phyloP scores from a whole-genome alignment of 2,113 vertebrate species.

The Tetrax tetrax region DNA sequence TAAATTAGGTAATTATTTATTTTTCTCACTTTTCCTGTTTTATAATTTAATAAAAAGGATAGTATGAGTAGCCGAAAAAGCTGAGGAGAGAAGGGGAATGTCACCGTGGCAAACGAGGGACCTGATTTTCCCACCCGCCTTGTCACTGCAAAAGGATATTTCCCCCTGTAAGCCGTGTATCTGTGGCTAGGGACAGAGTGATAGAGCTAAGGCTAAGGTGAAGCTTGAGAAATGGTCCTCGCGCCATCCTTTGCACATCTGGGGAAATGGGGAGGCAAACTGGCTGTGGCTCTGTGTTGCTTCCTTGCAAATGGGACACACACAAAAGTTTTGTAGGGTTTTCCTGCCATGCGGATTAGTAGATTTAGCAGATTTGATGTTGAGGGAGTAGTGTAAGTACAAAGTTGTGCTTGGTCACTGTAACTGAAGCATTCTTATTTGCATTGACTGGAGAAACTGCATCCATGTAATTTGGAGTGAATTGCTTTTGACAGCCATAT shows the following conservation, averaged over 20 bases:
- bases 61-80: neutral
- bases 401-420: neutral
- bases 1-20: conserved; percentile 46
- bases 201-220: neutral
- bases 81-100: neutral
- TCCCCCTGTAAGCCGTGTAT: rapidly evolving
- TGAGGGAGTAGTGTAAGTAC: neutral
- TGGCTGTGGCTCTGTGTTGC: neutral
- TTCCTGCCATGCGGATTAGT: neutral
- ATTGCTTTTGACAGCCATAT: conserved; percentile 46
- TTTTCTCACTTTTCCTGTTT: conserved; percentile 27
- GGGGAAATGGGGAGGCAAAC: neutral
- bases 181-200: neutral
- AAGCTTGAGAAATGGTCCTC: neutral
- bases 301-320: neutral
- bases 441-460: conserved; percentile 14
- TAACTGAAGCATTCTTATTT: conserved; percentile 1
- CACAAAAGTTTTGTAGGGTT: neutral
- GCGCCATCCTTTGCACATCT: neutral
- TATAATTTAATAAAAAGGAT: conserved; percentile 28
- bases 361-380: neutral
- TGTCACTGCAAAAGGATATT: rapidly evolving
- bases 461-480: conserved; percentile 4
- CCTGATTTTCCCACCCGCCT: neutral
- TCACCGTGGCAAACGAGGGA: neutral